phyloP scores from a whole-genome alignment of 2,888 invertebrate genomes.

The Drosophila peninsularis region DNA sequence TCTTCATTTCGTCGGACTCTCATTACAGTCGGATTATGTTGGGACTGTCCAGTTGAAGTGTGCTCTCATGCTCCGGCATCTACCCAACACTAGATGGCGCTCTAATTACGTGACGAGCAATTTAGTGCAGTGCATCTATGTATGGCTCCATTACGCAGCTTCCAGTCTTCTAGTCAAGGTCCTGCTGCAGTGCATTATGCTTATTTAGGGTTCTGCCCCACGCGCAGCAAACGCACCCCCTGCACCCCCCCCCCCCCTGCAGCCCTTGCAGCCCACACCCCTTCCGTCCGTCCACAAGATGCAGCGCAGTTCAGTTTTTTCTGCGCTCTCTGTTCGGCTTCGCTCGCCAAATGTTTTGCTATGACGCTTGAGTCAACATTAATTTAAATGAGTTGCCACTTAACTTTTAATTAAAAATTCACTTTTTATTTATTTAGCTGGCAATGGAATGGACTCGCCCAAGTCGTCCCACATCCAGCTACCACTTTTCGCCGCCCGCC shows the following conservation, averaged over 20 bases:
- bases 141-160: slow-evolving; percentile 46
- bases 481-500: not conserved
- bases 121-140: slow-evolving; percentile 34
- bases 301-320: slow-evolving; percentile 25
- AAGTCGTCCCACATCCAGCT: slow-evolving; percentile 6
- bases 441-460: slow-evolving; percentile 62
- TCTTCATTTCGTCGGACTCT: slow-evolving; percentile 2
- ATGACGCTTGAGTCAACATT: slow-evolving; percentile 82
- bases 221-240: not conserved
- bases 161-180: slow-evolving; percentile 49
- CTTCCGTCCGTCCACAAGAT: not conserved
- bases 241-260: not conserved
- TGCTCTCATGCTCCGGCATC: not conserved
- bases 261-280: not conserved
- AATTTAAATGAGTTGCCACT: slow-evolving; percentile 83
- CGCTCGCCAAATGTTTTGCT: slow-evolving; percentile 73
- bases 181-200: slow-evolving; percentile 60
- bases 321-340: slow-evolving; percentile 30
- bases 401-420: slow-evolving; percentile 83
- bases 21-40: slow-evolving; percentile 2
- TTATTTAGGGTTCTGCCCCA: slow-evolving; percentile 52
- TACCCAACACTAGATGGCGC: slow-evolving; percentile 25
- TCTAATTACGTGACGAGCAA: slow-evolving; percentile 45
- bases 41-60: not conserved
- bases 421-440: slow-evolving; percentile 80